These are phyloP conservation scores for Pangasianodon gigas DNA, from an alignment of 2,113 vertebrate species.

Conservation along the genomic window DNA sequence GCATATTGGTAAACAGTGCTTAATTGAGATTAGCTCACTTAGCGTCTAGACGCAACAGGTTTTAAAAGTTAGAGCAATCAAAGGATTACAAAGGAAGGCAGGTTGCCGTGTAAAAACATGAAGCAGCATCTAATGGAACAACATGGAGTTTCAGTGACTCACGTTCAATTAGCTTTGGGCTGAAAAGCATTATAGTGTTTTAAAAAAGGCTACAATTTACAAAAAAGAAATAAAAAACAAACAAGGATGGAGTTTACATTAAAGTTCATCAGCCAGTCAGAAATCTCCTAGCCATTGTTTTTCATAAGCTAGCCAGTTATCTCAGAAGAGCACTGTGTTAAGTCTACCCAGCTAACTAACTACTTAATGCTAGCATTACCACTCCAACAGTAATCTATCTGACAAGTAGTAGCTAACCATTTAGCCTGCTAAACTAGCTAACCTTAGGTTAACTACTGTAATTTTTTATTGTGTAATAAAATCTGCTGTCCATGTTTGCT, in stretches of 20 bases:
- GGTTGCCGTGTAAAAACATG: neutral
- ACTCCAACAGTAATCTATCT: neutral
- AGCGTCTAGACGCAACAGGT: neutral
- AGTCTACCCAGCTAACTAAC: neutral
- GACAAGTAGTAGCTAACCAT: neutral
- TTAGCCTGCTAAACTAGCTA: neutral
- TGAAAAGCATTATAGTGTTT: neutral
- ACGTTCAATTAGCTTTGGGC: neutral
- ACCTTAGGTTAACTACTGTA: neutral
- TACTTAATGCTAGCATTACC: neutral
- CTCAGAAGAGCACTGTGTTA: neutral
- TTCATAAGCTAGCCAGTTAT: neutral
- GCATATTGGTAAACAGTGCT: neutral
- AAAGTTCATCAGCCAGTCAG: neutral
- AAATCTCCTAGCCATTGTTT: neutral
- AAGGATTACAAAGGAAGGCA: neutral
- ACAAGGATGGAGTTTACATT: neutral
- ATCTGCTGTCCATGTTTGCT: neutral
- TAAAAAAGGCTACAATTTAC: neutral
- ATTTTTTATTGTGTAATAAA: neutral
- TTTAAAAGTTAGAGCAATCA: neutral
- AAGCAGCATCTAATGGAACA: neutral
- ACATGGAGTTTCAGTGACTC: neutral
- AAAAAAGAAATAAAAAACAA: no score
- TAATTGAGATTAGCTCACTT: slow-evolving; percentile 2